These are phyloP conservation scores for Agonopterix subpropinquella DNA, from an alignment of 2,888 invertebrate genomes.

Conservation along the genomic window DNA sequence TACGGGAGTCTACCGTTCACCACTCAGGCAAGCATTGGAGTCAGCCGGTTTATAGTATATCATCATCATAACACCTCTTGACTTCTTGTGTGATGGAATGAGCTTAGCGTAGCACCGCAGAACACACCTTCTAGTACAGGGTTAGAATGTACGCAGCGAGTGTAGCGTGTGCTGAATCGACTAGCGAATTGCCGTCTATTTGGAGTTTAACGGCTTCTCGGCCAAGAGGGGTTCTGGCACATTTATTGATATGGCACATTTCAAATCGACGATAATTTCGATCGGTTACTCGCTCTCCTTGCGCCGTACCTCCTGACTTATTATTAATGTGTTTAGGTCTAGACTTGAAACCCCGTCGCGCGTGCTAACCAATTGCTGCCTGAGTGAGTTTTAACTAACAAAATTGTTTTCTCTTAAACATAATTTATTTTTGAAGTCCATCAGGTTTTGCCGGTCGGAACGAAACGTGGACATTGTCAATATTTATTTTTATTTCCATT, in stretches of 20 bases:
- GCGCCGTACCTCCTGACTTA: conserved; percentile 23
- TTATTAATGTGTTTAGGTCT: conserved; percentile 37
- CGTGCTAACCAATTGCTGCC: conserved; percentile 74
- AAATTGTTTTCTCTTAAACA: conserved; percentile 31
- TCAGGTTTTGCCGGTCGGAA: conserved; percentile 31
- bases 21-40: conserved; percentile 85
- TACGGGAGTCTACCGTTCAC: conserved; percentile 83
- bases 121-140: conserved; percentile 19
- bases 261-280: conserved; percentile 4
- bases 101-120: conserved; percentile 62
- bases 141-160: background rate
- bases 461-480: conserved; percentile 22
- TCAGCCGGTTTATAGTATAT: conserved; percentile 73
- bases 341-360: conserved; percentile 44
- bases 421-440: conserved; percentile 76
- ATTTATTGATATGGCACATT: background rate
- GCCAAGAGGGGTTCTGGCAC: no score
- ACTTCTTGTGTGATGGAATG: conserved; percentile 71
- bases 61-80: conserved; percentile 65
- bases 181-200: background rate
- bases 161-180: background rate
- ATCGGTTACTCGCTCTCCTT: background rate
- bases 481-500: conserved; percentile 39
- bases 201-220: no score
- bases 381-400: conserved; percentile 74